A percentile compares a stretch with the other conserved stretches of the same genome.
phyloP scores from a whole-genome alignment of 2,797 vertebrate species.

The Sebastes hubbsi region DNA sequence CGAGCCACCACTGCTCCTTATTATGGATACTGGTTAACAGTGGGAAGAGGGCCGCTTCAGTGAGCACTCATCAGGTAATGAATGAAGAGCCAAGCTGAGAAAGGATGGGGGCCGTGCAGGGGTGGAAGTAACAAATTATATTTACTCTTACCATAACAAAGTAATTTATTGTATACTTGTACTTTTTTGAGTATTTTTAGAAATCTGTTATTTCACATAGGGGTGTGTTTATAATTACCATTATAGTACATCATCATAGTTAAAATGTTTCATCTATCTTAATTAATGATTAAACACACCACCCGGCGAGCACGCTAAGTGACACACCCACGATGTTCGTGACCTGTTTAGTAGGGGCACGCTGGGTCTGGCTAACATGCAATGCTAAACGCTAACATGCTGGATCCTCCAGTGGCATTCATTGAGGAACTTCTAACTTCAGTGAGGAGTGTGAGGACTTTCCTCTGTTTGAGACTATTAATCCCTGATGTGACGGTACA shows the following conservation, averaged over 20 bases:
- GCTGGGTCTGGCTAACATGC: not conserved
- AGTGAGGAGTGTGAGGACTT: no score
- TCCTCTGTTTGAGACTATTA: no score
- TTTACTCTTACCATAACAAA: not conserved
- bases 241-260: no score
- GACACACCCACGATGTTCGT: no score
- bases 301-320: no score
- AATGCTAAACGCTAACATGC: not conserved
- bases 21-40: conserved; percentile 70
- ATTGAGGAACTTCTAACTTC: no score
- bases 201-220: not conserved
- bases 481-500: no score
- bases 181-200: not conserved
- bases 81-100: conserved; percentile 33
- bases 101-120: conserved; percentile 22
- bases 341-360: not conserved
- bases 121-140: not conserved
- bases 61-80: conserved; percentile 67
- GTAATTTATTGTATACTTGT: not conserved
- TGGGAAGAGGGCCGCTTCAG: conserved; percentile 16
- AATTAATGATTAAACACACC: no score
- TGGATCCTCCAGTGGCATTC: no score
- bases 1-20: conserved; percentile 42
- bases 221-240: no score
- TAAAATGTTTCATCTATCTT: no score